Conservation (phyloP, 1,140 invertebrate species). For the Littorina saxatilis region DNA sequence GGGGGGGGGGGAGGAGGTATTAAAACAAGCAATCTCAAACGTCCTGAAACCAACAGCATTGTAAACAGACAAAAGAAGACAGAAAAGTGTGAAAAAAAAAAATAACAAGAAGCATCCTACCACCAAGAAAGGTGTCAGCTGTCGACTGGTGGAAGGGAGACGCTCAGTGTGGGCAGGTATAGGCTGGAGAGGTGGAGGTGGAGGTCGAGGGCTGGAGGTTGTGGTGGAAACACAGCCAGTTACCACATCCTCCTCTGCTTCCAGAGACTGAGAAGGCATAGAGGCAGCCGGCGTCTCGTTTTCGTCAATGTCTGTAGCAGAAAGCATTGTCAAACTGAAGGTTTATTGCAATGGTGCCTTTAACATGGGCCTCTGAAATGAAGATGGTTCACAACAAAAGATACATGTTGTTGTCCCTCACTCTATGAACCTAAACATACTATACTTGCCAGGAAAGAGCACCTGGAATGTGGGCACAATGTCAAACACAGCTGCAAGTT, state of each 20-base stretch:
- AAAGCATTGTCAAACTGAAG: background rate
- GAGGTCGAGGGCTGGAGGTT: constrained; percentile 50
- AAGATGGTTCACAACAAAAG: too few species aligned
- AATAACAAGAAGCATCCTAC: too few species aligned
- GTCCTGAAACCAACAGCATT: too few species aligned
- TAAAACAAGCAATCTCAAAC: too few species aligned
- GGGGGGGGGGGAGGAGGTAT: too few species aligned
- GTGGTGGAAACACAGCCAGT: constrained; percentile 47
- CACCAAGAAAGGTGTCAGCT: constrained; percentile 67
- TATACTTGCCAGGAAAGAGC: too few species aligned
- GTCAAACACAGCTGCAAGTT: background rate
- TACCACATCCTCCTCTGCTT: constrained; percentile 36
- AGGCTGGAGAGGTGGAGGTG: constrained; percentile 40
- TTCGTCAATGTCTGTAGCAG: constrained; percentile 47
- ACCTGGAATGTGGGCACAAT: too few species aligned
- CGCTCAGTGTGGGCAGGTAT: constrained; percentile 57
- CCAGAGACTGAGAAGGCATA: background rate
- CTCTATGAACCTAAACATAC: too few species aligned
- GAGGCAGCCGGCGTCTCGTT: constrained; percentile 19
- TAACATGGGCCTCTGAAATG: too few species aligned
- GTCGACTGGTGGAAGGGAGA: constrained; percentile 61
- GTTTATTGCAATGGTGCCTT: background rate
- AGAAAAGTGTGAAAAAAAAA: too few species aligned
- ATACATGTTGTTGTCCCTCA: too few species aligned
- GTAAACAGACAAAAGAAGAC: too few species aligned